phyloP scores from a whole-genome alignment of 1,140 invertebrate genomes.

The Bombyx mori region DNA sequence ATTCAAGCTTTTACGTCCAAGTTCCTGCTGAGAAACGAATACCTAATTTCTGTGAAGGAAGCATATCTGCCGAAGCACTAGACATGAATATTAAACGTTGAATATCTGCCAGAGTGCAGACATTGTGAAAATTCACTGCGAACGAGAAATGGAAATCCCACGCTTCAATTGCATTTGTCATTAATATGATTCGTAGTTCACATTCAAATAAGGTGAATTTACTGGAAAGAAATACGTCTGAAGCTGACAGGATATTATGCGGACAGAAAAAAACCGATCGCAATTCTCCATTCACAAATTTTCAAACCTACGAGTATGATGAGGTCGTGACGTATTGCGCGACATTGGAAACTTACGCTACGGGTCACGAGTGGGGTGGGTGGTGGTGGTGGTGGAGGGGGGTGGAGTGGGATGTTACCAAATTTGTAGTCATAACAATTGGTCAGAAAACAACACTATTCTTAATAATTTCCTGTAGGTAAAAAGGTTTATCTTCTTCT shows the following conservation, averaged over 20 bases:
- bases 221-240: constrained; percentile 8
- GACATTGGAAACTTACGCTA: not conserved
- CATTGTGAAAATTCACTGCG: constrained; percentile 40
- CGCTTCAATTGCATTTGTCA: constrained; percentile 39
- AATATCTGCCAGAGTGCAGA: constrained; percentile 38
- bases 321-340: not conserved
- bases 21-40: constrained; percentile 38
- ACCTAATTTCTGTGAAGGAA: constrained; percentile 43
- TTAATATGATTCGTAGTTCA: constrained; percentile 39
- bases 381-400: too few relatives aligned
- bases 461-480: too few relatives aligned
- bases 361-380: not conserved
- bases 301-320: not conserved
- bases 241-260: constrained; percentile 6
- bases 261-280: not conserved
- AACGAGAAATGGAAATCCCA: constrained; percentile 41
- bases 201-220: constrained; percentile 24
- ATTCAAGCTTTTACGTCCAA: constrained; percentile 30
- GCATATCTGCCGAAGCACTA: constrained; percentile 34
- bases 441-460: too few relatives aligned
- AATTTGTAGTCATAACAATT: not conserved
- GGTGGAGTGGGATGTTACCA: too few relatives aligned
- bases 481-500: too few relatives aligned
- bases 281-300: not conserved
- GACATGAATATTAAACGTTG: constrained; percentile 49